Evolutionary conservation across 1,140 invertebrate genomes (phyloP).

Genomic region (Branchinecta lynchi): DNA sequence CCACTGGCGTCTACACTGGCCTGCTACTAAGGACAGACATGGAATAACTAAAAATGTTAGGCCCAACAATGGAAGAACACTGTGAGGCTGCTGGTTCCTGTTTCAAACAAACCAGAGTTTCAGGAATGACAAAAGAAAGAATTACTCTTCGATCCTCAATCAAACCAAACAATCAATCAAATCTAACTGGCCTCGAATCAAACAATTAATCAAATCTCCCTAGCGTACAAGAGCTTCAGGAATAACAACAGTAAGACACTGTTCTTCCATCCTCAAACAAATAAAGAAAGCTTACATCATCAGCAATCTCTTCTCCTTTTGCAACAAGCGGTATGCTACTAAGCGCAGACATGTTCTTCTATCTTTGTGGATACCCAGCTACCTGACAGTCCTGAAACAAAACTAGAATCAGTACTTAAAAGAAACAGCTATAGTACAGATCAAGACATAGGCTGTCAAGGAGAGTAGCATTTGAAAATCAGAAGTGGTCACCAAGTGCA

Average conservation of each 20-base stretch:
- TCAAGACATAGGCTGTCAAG: no score
- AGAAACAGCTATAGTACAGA: no score
- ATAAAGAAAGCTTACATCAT: slow-evolving; percentile 53
- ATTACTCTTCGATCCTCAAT: no score
- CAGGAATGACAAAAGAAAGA: no score
- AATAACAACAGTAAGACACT: slow-evolving; percentile 21
- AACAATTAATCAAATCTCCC: slow-evolving; percentile 19
- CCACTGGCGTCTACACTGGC: neutral
- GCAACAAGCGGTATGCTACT: slow-evolving; percentile 44
- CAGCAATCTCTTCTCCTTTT: slow-evolving; percentile 81
- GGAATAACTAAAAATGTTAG: no score
- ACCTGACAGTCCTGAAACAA: neutral
- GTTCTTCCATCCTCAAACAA: slow-evolving; percentile 15
- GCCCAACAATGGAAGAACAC: no score
- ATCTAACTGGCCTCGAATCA: slow-evolving; percentile 2
- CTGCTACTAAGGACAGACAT: no score
- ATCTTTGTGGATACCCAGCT: neutral
- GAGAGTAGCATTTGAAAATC: no score
- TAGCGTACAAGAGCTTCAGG: slow-evolving; percentile 27
- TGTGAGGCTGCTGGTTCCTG: no score
- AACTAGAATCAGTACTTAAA: neutral
- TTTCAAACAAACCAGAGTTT: no score
- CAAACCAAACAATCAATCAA: slow-evolving; percentile 17
- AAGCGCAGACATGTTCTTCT: slow-evolving; percentile 17
- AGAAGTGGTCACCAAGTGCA: no score